These are phyloP conservation scores for Oncorhynchus mykiss DNA, from an alignment of 2,113 vertebrate genomes.

Conservation along the genomic window DNA sequence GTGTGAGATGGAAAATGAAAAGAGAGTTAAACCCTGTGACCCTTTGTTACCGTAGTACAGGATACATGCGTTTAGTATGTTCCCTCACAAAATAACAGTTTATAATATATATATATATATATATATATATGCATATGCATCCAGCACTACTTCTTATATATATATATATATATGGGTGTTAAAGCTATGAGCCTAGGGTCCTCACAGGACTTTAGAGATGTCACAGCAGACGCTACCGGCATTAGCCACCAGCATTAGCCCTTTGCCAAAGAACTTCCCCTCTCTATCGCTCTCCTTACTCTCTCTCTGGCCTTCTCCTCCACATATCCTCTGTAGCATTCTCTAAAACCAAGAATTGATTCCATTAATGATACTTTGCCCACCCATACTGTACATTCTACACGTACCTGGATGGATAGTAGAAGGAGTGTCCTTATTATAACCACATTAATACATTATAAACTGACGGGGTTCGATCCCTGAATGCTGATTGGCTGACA, in stretches of 20 bases:
- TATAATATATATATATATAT: not conserved
- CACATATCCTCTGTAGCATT: no score
- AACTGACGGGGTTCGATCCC: no score
- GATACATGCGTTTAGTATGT: not conserved
- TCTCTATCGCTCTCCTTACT: not conserved
- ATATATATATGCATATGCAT: no score
- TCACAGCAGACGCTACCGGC: not conserved
- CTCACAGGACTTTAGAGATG: not conserved
- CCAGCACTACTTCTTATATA: no score
- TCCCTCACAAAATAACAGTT: not conserved
- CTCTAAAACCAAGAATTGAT: no score
- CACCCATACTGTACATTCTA: no score
- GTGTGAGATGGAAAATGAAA: not conserved
- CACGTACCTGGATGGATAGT: no score
- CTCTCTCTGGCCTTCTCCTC: not conserved
- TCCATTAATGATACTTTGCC: no score
- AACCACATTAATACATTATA: no score
- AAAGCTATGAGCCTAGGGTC: not conserved
- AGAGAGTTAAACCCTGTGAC: not conserved
- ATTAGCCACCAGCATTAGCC: not conserved
- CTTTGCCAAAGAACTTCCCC: not conserved
- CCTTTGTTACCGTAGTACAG: not conserved
- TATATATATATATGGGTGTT: not conserved
- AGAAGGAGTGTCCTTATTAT: no score
- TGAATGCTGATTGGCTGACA: no score